phyloP scores from a whole-genome alignment of 2,888 invertebrate species.

The Chelonus formosanus region DNA sequence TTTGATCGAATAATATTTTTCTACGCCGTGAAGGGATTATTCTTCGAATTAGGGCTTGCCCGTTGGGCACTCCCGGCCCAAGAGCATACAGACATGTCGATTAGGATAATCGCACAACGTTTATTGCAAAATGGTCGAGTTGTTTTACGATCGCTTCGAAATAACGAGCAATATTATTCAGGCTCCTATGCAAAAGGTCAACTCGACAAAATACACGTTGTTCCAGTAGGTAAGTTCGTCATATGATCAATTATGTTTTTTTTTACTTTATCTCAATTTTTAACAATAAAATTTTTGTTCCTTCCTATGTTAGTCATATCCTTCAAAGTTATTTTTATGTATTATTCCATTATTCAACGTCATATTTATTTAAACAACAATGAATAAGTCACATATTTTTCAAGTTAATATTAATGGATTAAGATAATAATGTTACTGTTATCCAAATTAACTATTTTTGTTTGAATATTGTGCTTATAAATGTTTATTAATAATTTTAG shows the following conservation, averaged over 20 bases:
- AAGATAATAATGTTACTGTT: too few species aligned
- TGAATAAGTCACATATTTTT: too few species aligned
- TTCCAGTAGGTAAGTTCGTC: slow-evolving; percentile 55
- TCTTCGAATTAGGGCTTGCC: slow-evolving; percentile 45
- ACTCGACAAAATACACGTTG: slow-evolving; percentile 62
- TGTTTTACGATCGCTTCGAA: slow-evolving; percentile 52
- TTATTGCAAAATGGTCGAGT: slow-evolving; percentile 61
- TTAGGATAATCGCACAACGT: slow-evolving; percentile 55
- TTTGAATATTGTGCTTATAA: too few species aligned
- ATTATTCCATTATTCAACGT: too few species aligned
- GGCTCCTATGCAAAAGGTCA: slow-evolving; percentile 47
- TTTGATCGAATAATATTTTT: too few species aligned
- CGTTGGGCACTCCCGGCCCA: slow-evolving; percentile 56
- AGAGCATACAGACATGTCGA: slow-evolving; percentile 58
- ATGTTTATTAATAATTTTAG: slow-evolving; percentile 40
- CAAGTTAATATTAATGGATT: too few species aligned
- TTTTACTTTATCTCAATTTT: background rate
- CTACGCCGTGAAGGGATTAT: slow-evolving; percentile 39
- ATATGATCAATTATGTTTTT: slow-evolving; percentile 2
- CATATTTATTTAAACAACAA: too few species aligned
- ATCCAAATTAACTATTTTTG: too few species aligned
- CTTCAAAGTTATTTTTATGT: too few species aligned
- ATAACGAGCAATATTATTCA: slow-evolving; percentile 48
- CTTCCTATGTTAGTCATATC: too few species aligned
- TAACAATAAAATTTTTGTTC: background rate